phyloP scores from a whole-genome alignment of 2,888 invertebrate genomes.

The Rhagonycha fulva region DNA sequence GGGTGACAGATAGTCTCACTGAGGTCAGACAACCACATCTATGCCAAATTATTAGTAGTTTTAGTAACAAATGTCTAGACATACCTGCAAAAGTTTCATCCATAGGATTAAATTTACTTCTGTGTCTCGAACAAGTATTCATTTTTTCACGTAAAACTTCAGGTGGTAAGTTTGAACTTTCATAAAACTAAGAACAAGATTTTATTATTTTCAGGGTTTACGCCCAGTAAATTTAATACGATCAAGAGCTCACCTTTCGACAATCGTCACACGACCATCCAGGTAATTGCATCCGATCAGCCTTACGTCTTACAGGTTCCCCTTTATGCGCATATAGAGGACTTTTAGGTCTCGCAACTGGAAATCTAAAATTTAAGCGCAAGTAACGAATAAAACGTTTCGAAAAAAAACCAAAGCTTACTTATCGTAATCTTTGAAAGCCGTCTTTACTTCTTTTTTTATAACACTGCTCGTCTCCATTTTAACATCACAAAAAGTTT shows the following conservation, averaged over 20 bases:
- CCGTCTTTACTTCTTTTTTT: neutral
- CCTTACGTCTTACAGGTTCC: constrained; percentile 47
- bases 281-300: constrained; percentile 47
- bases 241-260: constrained; percentile 46
- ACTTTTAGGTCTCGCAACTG: constrained; percentile 23
- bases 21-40: too few relatives aligned
- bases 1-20: too few relatives aligned
- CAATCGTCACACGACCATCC: constrained; percentile 55
- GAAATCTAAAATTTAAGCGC: constrained; percentile 3
- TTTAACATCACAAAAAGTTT: neutral
- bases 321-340: constrained; percentile 44
- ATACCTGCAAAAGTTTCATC: constrained; percentile 51
- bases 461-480: neutral
- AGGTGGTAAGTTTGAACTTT: constrained; percentile 45
- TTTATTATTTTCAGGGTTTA: neutral
- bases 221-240: neutral
- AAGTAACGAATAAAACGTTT: neutral
- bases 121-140: constrained; percentile 58
- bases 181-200: constrained; percentile 48
- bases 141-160: constrained; percentile 51
- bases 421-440: constrained; percentile 12
- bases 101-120: constrained; percentile 50
- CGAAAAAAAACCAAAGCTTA: neutral
- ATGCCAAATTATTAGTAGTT: too few relatives aligned
- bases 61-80: neutral